Evolutionary conservation across 2,888 invertebrate species (phyloP), one percentile per base, ranked within the genome.

Genomic region (Drosophila cracens): DNA sequence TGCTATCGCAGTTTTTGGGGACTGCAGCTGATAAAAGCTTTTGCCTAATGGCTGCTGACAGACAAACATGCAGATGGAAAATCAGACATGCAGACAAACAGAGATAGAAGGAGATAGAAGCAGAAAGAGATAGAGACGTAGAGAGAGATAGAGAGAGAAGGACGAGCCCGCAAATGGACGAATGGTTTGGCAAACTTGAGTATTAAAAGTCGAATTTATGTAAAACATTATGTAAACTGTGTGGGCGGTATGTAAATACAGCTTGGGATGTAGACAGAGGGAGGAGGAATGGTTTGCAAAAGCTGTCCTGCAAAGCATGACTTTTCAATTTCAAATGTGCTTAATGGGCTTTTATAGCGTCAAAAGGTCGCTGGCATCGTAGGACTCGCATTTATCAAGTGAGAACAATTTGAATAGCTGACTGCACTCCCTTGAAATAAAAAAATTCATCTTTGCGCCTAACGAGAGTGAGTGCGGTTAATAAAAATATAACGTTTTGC

Each of bases 141-240:
- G 38, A 52, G 10, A 27, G 36, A 54, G 2, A 25, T 31, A 21
- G 31, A n/a, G 38, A 48, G 11, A 13, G 31, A 46, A 25, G 16
- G 21, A 40, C 21, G 33, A 63, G 21, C 18, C 31, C 48, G 38
- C 31, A 63, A 67, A 64, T 48, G 51, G 66, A 71, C 60, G 51
- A 72, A 56, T 63, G 46, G 70, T 54, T 58, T 52, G 40, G 59
- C 69, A 79, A 79, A 83, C 80, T 89, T 74, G 62, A 65, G 67
- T 78, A 83, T 87, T 84, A 74, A 89, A 87, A 85, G 79, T 81
- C 83, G 87, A 85, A 89, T 89, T 83, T 83, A 89, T 88, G 80
- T 85, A 79, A 89, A 87, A 78, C 69, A 83, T 80, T 83, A 79
- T 78, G 74, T 72, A 81, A 78, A 83, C 77, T 78, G 40, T 76